These are phyloP conservation scores for Lacanobia wlatinum DNA, from an alignment of 2,888 invertebrate species.

Conservation along the genomic window DNA sequence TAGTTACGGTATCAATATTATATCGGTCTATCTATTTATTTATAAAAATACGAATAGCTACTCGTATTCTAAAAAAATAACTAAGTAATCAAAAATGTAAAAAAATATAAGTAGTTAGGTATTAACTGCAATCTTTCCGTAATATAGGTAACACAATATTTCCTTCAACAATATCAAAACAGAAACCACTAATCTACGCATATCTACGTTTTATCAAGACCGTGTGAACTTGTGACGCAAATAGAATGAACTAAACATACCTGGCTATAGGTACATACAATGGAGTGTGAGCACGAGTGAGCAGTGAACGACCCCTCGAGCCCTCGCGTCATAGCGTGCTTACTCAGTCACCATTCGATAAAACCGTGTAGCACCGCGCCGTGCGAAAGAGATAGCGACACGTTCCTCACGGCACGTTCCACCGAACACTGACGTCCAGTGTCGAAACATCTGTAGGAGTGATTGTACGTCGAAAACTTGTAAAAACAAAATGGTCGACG, in stretches of 20 bases:
- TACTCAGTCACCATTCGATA: constrained; percentile 14
- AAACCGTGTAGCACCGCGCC: neutral
- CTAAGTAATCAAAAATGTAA: no score
- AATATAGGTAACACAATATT: neutral
- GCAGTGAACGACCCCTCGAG: constrained; percentile 11
- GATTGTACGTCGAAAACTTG: neutral
- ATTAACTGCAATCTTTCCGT: neutral
- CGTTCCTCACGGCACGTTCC: constrained; percentile 5
- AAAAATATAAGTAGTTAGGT: no score
- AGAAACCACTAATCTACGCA: neutral
- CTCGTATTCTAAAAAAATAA: no score
- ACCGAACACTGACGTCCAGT: constrained; percentile 6
- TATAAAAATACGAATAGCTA: no score
- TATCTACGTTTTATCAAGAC: neutral
- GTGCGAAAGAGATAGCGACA: constrained; percentile 12
- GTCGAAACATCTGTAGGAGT: neutral
- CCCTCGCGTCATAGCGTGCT: neutral
- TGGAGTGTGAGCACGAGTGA: neutral
- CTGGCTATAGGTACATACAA: neutral
- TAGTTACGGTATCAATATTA: no score
- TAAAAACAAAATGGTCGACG: constrained; percentile 23
- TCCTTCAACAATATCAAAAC: neutral
- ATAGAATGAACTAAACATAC: neutral
- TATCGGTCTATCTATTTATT: no score
- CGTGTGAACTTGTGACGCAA: neutral